phyloP scores from a whole-genome alignment of 1,140 invertebrate genomes.

The Bicyclus anynana region DNA sequence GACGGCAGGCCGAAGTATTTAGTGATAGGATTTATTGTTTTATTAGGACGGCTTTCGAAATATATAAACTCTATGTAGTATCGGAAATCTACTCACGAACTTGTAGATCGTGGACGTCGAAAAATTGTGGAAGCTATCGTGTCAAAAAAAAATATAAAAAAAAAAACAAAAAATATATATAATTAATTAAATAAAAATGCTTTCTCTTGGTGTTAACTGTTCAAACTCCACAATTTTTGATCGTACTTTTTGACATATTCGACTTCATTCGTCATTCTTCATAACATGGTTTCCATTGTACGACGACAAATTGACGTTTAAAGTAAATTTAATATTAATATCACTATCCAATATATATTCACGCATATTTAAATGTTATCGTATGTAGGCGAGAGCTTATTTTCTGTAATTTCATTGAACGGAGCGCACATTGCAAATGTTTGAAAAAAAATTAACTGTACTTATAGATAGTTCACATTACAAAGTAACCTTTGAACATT shows the following conservation, averaged over 20 bases:
- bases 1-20: conserved; percentile 12
- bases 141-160: neutral
- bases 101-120: neutral
- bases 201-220: neutral
- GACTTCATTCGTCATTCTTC: neutral
- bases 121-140: neutral
- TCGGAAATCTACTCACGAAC: neutral
- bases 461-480: no score
- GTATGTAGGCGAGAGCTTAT: conserved; percentile 16
- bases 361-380: conserved; percentile 11
- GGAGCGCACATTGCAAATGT: no score
- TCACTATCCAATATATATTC: conserved; percentile 10
- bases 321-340: conserved; percentile 5
- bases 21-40: conserved; percentile 12
- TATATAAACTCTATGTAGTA: conserved; percentile 4
- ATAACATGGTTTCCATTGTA: neutral
- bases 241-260: neutral
- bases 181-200: conserved; percentile 5
- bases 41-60: conserved; percentile 1
- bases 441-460: no score
- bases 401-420: conserved; percentile 2
- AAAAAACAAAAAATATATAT: no score
- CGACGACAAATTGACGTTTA: neutral
- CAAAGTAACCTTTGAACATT: no score
- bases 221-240: conserved; percentile 1